Percentiles rank a stretch among this genome's conserved stretches.
Conservation (phyloP, 2,113 vertebrate genomes). For the Hiodon tergisus region DNA sequence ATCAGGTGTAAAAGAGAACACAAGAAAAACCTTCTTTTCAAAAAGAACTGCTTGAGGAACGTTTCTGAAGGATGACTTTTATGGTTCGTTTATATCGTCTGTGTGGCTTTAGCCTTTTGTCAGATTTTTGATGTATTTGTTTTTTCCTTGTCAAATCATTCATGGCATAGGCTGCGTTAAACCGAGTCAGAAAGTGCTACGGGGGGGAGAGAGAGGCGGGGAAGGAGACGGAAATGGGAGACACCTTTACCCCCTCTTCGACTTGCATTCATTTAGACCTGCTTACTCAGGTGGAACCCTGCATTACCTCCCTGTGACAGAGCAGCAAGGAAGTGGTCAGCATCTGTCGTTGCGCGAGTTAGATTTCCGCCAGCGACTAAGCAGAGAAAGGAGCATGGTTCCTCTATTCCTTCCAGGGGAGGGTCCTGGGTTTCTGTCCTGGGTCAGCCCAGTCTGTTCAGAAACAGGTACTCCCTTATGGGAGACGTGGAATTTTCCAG, state of each 20-base stretch:
- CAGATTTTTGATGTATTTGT: too few species aligned
- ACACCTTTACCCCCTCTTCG: background rate
- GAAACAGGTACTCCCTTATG: background rate
- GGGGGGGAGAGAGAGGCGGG: background rate
- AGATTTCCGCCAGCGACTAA: constrained; percentile 5
- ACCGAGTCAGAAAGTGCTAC: background rate
- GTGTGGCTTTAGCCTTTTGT: too few species aligned
- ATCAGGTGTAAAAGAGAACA: too few species aligned
- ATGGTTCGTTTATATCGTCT: too few species aligned
- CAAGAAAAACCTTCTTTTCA: too few species aligned
- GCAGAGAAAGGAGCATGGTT: background rate
- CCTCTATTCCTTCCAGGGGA: background rate
- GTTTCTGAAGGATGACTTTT: too few species aligned
- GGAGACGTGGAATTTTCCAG: constrained; percentile 12
- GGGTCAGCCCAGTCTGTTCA: constrained; percentile 15
- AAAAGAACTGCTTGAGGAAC: too few species aligned
- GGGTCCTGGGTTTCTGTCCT: constrained; percentile 4
- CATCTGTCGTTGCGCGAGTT: background rate
- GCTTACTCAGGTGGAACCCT: background rate
- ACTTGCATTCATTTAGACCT: background rate
- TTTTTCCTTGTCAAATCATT: too few species aligned
- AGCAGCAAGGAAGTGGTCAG: background rate
- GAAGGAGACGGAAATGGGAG: background rate
- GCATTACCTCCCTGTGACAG: background rate
- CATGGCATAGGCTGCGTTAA: too few species aligned